Percentiles rank a stretch among this genome's conserved stretches.
phyloP scores from a whole-genome alignment of 2,797 vertebrate species.

The Antrozous pallidus region DNA sequence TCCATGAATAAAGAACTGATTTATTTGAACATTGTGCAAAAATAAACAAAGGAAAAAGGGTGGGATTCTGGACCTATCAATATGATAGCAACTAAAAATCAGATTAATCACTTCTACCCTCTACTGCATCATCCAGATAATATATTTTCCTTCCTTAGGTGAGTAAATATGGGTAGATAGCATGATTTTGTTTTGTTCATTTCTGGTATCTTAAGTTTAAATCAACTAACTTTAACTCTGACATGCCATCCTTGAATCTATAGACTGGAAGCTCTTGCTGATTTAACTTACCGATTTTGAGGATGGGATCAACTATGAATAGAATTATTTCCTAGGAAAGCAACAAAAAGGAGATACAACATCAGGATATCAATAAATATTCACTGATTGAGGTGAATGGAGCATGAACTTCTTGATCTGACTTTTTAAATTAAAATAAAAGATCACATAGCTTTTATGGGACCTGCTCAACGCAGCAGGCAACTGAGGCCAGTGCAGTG shows the following conservation, averaged over 20 bases:
- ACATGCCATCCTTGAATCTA: background rate
- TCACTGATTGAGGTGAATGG: background rate
- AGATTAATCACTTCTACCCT: background rate
- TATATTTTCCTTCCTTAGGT: background rate
- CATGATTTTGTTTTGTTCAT: background rate
- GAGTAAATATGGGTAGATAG: background rate
- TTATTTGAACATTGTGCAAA: conserved; percentile 1
- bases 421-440: background rate
- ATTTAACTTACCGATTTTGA: background rate
- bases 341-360: background rate
- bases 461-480: background rate
- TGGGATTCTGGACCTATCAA: background rate
- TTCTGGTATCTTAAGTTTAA: background rate
- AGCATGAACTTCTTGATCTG: background rate
- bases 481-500: background rate
- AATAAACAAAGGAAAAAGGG: background rate
- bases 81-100: background rate
- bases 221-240: background rate
- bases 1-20: background rate
- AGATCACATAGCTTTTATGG: background rate
- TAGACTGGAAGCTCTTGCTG: background rate
- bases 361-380: background rate
- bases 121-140: background rate
- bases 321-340: background rate
- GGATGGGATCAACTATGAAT: background rate